Evolutionary conservation across 2,113 vertebrate genomes (phyloP).

Genomic region (Cynoglossus semilaevis): DNA sequence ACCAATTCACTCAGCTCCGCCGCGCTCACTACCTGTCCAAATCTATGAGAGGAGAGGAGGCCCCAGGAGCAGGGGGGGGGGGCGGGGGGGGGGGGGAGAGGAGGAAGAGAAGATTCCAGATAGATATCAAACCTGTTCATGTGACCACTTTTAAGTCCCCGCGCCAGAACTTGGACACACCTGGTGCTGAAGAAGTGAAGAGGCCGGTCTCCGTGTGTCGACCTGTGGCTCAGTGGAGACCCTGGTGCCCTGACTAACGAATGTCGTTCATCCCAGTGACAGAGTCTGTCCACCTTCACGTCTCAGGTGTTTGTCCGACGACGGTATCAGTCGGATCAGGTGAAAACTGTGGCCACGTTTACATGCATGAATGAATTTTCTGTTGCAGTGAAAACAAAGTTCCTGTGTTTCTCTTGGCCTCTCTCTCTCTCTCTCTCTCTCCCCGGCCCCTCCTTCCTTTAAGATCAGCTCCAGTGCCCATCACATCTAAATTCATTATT

Average conservation of each 20-base stretch:
- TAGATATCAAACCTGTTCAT: too few relatives aligned
- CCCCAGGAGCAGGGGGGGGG: slow-evolving; percentile 44
- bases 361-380: slow-evolving; percentile 39
- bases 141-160: too few relatives aligned
- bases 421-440: slow-evolving; percentile 36
- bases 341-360: slow-evolving; percentile 9
- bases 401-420: slow-evolving; percentile 45
- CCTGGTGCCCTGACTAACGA: too few relatives aligned
- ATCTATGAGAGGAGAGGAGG: slow-evolving; percentile 54
- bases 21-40: slow-evolving; percentile 72
- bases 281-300: too few relatives aligned
- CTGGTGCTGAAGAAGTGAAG: too few relatives aligned
- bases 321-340: background rate
- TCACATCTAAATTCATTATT: slow-evolving; percentile 75
- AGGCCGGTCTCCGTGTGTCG: too few relatives aligned
- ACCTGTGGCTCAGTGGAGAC: too few relatives aligned
- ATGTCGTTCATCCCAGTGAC: too few relatives aligned
- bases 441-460: slow-evolving; percentile 25
- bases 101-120: background rate
- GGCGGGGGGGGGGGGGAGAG: slow-evolving; percentile 10
- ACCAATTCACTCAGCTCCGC: slow-evolving; percentile 74
- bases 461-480: slow-evolving; percentile 72
- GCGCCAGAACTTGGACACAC: too few relatives aligned
- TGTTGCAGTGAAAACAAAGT: slow-evolving; percentile 35
- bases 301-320: too few relatives aligned